Conservation (phyloP, 1,140 invertebrate genomes). For the Drosophila hydei region DNA sequence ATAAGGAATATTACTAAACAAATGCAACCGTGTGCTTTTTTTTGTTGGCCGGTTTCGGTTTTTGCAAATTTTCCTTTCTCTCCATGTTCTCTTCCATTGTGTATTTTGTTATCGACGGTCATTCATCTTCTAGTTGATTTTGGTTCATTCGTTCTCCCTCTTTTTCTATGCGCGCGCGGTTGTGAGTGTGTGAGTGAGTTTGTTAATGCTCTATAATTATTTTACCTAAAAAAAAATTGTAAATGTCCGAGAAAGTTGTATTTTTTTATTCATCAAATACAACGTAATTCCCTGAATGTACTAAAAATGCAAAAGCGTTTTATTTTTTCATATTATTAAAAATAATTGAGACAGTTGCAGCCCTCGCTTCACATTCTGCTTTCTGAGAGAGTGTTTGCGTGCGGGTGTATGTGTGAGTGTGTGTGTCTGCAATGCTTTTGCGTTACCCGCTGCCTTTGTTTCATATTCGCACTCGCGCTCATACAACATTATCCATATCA, state of each 20-base stretch:
- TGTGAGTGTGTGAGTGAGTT: conserved; percentile 49
- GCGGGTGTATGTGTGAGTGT: conserved; percentile 36
- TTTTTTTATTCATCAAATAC: conserved; percentile 10
- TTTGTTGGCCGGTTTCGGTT: conserved; percentile 58
- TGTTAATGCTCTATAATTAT: conserved; percentile 51
- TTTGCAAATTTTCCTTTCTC: conserved; percentile 58
- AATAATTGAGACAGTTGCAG: conserved; percentile 21
- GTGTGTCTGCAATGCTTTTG: conserved; percentile 72
- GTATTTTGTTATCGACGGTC: conserved; percentile 75
- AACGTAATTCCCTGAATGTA: neutral
- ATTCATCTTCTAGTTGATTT: conserved; percentile 77
- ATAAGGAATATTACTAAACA: conserved; percentile 18
- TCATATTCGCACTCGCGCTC: conserved; percentile 36
- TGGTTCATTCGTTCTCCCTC: conserved; percentile 55
- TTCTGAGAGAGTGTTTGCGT: conserved; percentile 14
- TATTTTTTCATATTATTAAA: conserved; percentile 13
- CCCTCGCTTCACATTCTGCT: conserved; percentile 20
- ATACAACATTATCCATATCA: conserved; percentile 63
- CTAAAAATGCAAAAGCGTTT: neutral
- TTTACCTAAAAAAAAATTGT: conserved; percentile 27
- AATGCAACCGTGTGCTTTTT: conserved; percentile 63
- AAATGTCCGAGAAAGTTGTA: conserved; percentile 14
- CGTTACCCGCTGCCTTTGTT: conserved; percentile 66
- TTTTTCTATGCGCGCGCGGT: conserved; percentile 36
- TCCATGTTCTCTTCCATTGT: conserved; percentile 55